A percentile compares a stretch with the other conserved stretches of the same genome.
These are phyloP conservation scores for Molossus molossus DNA, from an alignment of 2,797 vertebrate species.

Conservation along the genomic window DNA sequence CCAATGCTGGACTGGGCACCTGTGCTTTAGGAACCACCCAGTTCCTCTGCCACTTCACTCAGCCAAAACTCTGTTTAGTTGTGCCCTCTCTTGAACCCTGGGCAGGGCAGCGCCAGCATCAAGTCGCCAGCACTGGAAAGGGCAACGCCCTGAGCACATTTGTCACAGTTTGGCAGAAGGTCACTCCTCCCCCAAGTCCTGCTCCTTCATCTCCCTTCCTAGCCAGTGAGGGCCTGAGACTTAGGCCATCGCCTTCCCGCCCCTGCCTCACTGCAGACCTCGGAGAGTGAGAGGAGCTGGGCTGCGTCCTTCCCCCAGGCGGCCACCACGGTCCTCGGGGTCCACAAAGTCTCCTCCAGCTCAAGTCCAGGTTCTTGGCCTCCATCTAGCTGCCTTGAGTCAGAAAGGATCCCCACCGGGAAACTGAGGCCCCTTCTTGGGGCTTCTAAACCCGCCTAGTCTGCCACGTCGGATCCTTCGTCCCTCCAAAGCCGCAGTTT, in stretches of 20 bases:
- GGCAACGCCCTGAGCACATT: neutral
- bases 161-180: neutral
- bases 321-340: neutral
- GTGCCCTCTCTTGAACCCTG: neutral
- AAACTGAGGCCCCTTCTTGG: neutral
- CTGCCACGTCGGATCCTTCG: rapidly evolving
- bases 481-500: rapidly evolving
- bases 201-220: neutral
- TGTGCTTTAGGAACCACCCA: neutral
- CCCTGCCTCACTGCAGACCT: neutral
- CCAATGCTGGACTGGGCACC: neutral
- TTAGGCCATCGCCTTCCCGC: neutral
- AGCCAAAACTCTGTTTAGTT: neutral
- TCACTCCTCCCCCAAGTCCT: neutral
- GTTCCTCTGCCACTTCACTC: neutral
- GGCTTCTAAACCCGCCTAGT: neutral
- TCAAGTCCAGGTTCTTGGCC: neutral
- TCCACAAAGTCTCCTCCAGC: neutral
- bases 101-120: neutral
- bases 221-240: neutral
- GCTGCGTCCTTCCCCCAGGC: neutral
- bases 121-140: neutral
- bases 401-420: neutral
- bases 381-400: neutral
- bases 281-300: neutral